Conservation (phyloP, 2,113 vertebrate genomes). For the Nothocercus nigrocapillus region DNA sequence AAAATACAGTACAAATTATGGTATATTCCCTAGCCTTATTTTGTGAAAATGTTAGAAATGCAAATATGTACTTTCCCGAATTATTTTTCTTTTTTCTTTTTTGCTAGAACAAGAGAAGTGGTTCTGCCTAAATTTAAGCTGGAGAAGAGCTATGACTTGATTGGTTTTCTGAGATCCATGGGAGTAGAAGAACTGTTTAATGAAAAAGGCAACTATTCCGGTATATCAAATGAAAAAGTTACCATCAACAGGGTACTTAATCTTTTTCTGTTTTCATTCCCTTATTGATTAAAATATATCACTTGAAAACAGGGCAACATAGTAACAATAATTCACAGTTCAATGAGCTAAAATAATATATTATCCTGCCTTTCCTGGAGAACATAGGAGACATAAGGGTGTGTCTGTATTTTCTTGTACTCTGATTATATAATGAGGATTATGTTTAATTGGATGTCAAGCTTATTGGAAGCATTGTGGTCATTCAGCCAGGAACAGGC, state of each 20-base stretch:
- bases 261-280: background rate
- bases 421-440: background rate
- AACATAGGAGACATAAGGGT: background rate
- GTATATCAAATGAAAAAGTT: conserved; percentile 86
- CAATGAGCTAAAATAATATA: background rate
- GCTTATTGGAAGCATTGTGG: background rate
- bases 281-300: background rate
- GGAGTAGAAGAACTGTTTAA: conserved; percentile 87
- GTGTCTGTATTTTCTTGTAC: background rate
- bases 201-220: conserved; percentile 83
- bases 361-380: background rate
- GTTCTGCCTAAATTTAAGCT: conserved; percentile 92
- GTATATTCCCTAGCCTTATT: background rate
- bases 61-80: background rate
- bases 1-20: background rate
- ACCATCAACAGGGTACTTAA: conserved; percentile 85
- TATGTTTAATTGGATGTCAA: background rate
- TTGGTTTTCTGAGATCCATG: conserved; percentile 86
- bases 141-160: conserved; percentile 92
- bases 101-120: conserved; percentile 89
- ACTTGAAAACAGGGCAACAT: background rate
- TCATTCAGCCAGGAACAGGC: background rate
- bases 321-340: background rate
- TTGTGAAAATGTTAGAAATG: background rate
- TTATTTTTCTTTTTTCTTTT: background rate